phyloP scores from a whole-genome alignment of 2,797 vertebrate genomes.

The Serranus cabrilla region DNA sequence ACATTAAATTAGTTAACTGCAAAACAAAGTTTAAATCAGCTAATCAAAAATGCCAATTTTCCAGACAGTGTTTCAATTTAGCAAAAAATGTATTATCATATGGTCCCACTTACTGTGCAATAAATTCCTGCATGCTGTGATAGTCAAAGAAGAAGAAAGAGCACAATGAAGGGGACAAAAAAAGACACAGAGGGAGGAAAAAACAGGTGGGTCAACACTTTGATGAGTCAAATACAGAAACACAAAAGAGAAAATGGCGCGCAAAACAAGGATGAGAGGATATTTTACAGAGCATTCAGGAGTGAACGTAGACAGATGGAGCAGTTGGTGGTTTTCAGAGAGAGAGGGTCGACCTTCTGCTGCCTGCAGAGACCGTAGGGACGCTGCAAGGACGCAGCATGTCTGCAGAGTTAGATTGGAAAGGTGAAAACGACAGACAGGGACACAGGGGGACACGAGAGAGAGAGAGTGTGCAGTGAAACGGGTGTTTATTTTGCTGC shows the following conservation, averaged over 20 bases:
- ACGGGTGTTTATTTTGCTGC: slow-evolving; percentile 38
- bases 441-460: slow-evolving; percentile 26
- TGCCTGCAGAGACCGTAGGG: slow-evolving; percentile 22
- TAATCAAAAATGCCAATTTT: neutral
- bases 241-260: neutral
- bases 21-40: neutral
- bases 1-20: neutral
- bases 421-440: slow-evolving; percentile 59
- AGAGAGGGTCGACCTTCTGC: slow-evolving; percentile 44
- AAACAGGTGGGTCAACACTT: neutral
- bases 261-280: neutral
- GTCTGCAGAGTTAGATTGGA: slow-evolving; percentile 40
- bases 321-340: slow-evolving; percentile 33
- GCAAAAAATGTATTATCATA: slow-evolving; percentile 9
- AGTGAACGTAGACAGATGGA: slow-evolving; percentile 63
- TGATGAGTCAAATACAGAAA: slow-evolving; percentile 15
- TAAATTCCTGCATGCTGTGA: neutral
- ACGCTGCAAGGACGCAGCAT: slow-evolving; percentile 38
- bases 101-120: neutral
- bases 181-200: neutral
- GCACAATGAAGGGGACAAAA: neutral
- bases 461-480: slow-evolving; percentile 3
- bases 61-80: neutral
- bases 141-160: neutral
- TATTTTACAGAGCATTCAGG: slow-evolving; percentile 7